Evolutionary conservation across 1,140 invertebrate genomes (phyloP).

Genomic region (Neotoxoptera formosana): DNA sequence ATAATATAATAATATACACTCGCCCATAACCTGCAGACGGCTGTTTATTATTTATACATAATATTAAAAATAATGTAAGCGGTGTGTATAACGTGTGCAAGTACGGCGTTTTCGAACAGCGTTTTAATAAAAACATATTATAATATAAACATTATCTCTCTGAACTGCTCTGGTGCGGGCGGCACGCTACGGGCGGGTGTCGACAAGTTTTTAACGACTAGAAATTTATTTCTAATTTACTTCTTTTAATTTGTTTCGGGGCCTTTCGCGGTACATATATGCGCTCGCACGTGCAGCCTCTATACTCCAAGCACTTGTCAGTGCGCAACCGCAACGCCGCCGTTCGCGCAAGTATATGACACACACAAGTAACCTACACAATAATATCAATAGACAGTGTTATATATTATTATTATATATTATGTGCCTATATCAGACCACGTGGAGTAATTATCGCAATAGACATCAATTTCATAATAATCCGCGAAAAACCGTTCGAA

Average conservation of each 20-base stretch:
- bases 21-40: neutral
- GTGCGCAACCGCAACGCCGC: too few species aligned
- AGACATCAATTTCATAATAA: constrained; percentile 51
- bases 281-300: neutral
- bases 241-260: neutral
- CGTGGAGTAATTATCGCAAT: constrained; percentile 53
- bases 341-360: neutral
- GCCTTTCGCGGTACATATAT: neutral
- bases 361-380: too few species aligned
- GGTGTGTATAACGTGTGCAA: neutral
- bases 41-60: neutral
- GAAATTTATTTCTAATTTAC: neutral
- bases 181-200: neutral
- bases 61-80: neutral
- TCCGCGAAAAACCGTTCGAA: constrained; percentile 26
- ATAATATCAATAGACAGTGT: neutral
- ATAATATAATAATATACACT: neutral
- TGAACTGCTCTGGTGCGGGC: neutral
- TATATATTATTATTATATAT: too few species aligned
- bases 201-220: constrained; percentile 10
- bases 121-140: neutral
- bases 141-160: too few species aligned
- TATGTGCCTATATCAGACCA: neutral
- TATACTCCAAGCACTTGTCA: too few species aligned
- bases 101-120: neutral